These are phyloP conservation scores for Oceanodroma leucorhoa DNA, from an alignment of 2,797 vertebrate species.

Conservation along the genomic window DNA sequence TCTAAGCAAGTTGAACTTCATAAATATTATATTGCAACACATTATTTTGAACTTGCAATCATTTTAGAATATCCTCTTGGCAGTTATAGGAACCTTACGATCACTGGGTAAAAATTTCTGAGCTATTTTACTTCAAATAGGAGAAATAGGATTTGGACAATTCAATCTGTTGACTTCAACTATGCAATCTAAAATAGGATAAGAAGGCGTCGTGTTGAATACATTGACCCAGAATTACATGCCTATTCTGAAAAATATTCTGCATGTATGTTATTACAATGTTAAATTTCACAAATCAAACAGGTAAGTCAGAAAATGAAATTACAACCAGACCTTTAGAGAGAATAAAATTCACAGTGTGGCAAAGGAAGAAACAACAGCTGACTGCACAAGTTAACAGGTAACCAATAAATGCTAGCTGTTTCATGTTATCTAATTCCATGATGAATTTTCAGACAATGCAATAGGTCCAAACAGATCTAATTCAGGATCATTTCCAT, in stretches of 20 bases:
- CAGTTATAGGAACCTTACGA: neutral
- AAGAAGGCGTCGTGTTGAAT: neutral
- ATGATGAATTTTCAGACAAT: neutral
- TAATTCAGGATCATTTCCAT: neutral
- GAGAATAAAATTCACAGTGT: neutral
- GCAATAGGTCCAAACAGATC: neutral
- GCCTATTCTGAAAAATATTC: neutral
- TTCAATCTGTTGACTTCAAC: slow-evolving; percentile 9
- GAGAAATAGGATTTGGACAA: neutral
- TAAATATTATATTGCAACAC: slow-evolving; percentile 37
- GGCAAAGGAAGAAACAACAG: neutral
- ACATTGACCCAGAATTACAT: neutral
- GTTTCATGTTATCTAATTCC: neutral
- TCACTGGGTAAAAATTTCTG: neutral
- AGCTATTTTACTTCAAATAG: slow-evolving; percentile 1
- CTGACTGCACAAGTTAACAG: neutral
- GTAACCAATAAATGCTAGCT: neutral
- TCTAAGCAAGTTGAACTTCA: slow-evolving; percentile 20
- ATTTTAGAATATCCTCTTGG: neutral
- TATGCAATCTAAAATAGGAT: neutral
- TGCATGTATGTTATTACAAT: neutral
- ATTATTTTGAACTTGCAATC: neutral
- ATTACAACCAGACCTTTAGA: neutral
- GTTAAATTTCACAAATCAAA: neutral
- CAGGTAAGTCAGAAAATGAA: neutral